Evolutionary conservation across 2,797 vertebrate species (phyloP), one percentile per base, ranked within the genome.

Genomic region (Rhynchotus rufescens): DNA sequence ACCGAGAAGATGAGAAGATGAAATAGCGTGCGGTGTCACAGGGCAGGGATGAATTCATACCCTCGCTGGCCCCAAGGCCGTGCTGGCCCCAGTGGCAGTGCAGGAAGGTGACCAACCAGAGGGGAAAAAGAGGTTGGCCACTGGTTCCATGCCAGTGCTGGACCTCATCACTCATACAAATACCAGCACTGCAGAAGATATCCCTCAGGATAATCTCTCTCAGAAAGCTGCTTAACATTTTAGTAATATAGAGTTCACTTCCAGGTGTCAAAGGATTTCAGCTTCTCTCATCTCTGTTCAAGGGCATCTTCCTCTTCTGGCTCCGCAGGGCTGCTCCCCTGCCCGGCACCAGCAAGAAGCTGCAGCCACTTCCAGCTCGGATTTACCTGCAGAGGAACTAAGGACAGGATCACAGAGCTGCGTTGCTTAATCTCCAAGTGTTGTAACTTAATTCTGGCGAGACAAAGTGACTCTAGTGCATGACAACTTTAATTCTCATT

Each of bases 211-310:
- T 95, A 94, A 94, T 87, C 79, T 90, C 72, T 77, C 88, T 80
- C 86, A 49, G 81, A 94, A 89, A 96, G 91, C 93, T 52, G 82
- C 84, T 93, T 92, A 96, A 89, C 73, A 45, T 92, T 92, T 94
- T 61, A 72, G 56, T 78, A 90, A 76, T 76, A 49, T 0, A 69
- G 66, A 92, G 86, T 89, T 94, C 51, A 40, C 60, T 76, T 67
- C 40, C 49, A 72, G 32, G 76, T 90, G 90, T 85, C 88, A 79
- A 49, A 92, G 81, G 59, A 42, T 79, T 83, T 79, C 75, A 61
- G 76, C 73, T 47, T 60, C 67, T 65, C 92, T 92, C 59, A 8
- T 65, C 54, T 47, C 56, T 60, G 6, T 73, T 90, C 66, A 79
- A 73, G 91, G 57, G 73, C 80, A 30, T 84, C 93, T 87, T 85